Evolutionary conservation across 2,797 vertebrate genomes (phyloP).

Genomic region (Loriculus beryllinus): DNA sequence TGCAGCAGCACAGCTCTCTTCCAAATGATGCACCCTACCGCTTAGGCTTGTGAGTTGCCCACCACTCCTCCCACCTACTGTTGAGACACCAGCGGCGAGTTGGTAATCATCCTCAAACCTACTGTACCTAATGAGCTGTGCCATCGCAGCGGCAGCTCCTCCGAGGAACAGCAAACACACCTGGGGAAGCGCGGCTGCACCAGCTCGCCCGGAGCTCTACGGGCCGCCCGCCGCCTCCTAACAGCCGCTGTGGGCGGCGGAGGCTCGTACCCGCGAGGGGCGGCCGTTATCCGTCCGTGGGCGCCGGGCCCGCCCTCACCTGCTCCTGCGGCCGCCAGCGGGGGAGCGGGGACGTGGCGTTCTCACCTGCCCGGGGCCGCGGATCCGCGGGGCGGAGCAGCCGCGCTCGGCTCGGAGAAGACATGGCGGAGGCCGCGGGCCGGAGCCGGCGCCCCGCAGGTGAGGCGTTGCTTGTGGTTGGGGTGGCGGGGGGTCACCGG

Average conservation of each 20-base stretch:
- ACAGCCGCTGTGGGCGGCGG: background rate
- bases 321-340: background rate
- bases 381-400: conserved; percentile 67
- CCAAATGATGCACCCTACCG: background rate
- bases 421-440: conserved; percentile 72
- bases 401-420: conserved; percentile 46
- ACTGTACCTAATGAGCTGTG: background rate
- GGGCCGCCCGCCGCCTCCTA: background rate
- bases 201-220: background rate
- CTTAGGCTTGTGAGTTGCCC: background rate
- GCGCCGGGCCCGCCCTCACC: conserved; percentile 19
- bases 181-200: background rate
- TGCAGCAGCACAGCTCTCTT: background rate
- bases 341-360: conserved; percentile 6
- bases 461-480: background rate
- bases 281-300: background rate
- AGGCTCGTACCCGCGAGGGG: background rate
- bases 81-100: background rate
- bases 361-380: conserved; percentile 8
- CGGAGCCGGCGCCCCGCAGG: conserved; percentile 16
- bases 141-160: background rate
- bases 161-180: background rate
- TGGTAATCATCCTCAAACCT: background rate
- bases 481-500: too few species aligned
- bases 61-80: background rate